These are phyloP conservation scores for Trachelus troglodyta DNA, from an alignment of 2,888 invertebrate species.

Conservation along the genomic window DNA sequence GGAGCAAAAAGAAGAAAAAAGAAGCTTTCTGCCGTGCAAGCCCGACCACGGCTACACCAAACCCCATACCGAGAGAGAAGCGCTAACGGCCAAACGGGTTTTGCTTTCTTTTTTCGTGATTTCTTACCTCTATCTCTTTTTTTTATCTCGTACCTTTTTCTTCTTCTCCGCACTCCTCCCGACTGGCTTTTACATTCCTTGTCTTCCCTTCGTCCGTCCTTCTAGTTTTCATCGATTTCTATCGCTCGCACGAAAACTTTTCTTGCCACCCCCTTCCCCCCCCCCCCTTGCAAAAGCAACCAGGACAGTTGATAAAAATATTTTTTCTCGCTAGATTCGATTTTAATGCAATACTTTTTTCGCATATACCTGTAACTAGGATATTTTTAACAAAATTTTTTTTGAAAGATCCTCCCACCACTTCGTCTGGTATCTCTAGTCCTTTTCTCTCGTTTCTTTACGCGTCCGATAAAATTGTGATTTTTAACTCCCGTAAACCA, in stretches of 20 bases:
- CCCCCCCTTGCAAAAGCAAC: neutral
- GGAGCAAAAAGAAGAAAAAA: constrained; percentile 46
- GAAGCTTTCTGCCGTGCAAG: constrained; percentile 39
- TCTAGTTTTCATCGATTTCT: constrained; percentile 12
- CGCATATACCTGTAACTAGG: no score
- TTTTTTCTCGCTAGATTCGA: no score
- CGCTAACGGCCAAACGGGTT: constrained; percentile 63
- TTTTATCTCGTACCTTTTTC: constrained; percentile 9
- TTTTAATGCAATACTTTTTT: no score
- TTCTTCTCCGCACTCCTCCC: constrained; percentile 27
- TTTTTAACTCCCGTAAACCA: neutral
- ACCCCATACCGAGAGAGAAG: constrained; percentile 22
- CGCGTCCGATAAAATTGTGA: neutral
- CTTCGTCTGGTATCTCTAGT: no score
- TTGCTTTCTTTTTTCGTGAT: constrained; percentile 28
- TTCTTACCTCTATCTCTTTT: constrained; percentile 23
- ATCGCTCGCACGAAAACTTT: constrained; percentile 34
- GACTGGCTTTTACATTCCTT: constrained; percentile 17
- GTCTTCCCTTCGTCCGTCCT: constrained; percentile 18
- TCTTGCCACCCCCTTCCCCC: constrained; percentile 14
- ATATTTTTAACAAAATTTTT: no score
- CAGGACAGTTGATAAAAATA: no score
- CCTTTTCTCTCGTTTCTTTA: no score
- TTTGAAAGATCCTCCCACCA: no score
- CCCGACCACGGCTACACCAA: constrained; percentile 45